These are phyloP conservation scores for Cottoperca gobio DNA, from an alignment of 2,797 vertebrate species.

Conservation along the genomic window DNA sequence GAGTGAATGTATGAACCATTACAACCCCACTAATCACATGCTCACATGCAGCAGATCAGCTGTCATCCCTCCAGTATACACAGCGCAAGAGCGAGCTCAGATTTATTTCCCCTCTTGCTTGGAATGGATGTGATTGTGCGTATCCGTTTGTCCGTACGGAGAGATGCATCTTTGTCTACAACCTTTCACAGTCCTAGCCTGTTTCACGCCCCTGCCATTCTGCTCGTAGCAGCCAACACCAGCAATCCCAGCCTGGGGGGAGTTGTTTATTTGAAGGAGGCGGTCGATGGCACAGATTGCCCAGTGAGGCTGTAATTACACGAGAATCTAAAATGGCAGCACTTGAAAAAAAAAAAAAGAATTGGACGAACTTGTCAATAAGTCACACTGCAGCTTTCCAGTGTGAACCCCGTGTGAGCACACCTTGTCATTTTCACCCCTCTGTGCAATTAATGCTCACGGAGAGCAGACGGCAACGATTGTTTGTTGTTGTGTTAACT, in stretches of 20 bases:
- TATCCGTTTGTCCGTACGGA: conserved; percentile 41
- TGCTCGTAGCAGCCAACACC: conserved; percentile 29
- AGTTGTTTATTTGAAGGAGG: conserved; percentile 74
- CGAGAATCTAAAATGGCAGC: conserved; percentile 84
- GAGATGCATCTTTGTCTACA: conserved; percentile 44
- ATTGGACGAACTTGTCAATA: conserved; percentile 82
- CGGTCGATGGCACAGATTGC: conserved; percentile 76
- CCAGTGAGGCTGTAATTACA: conserved; percentile 86
- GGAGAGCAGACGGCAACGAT: conserved; percentile 78
- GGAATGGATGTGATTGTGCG: background rate
- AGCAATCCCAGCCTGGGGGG: conserved; percentile 54
- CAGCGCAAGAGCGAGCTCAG: background rate
- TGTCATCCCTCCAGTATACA: background rate
- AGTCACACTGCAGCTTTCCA: conserved; percentile 60
- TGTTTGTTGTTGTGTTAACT: conserved; percentile 60
- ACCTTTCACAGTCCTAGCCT: conserved; percentile 47
- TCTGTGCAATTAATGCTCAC: conserved; percentile 79
- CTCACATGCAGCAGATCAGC: background rate
- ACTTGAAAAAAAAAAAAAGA: conserved; percentile 64
- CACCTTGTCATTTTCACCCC: conserved; percentile 77
- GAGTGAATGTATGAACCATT: background rate
- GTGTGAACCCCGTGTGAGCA: conserved; percentile 50
- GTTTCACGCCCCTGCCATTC: conserved; percentile 51
- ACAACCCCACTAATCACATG: conserved; percentile 10
- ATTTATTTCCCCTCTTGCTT: conserved; percentile 25